Percentiles rank a stretch among this genome's conserved stretches.
phyloP scores from a whole-genome alignment of 2,888 invertebrate species.

The Nebria salina region DNA sequence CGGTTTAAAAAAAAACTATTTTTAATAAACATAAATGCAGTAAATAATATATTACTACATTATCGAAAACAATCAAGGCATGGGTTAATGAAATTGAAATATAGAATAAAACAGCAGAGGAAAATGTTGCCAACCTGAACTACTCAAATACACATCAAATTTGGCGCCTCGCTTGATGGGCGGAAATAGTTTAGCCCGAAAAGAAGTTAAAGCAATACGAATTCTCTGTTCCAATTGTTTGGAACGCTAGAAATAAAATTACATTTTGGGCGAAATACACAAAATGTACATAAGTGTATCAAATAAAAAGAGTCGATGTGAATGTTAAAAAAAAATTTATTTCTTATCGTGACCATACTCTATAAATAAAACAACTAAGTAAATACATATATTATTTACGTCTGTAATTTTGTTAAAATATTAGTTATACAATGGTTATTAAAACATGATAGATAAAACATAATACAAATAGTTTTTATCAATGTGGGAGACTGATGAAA shows the following conservation, averaged over 20 bases:
- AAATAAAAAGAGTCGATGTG: neutral
- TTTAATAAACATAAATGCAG: neutral
- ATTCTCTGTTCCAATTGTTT: constrained; percentile 81
- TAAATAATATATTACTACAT: neutral
- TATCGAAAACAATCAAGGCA: neutral
- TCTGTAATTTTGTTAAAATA: too few relatives aligned
- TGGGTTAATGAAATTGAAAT: neutral
- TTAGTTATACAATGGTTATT: neutral
- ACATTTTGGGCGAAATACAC: neutral
- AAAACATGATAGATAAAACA: constrained; percentile 22
- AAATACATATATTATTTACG: too few relatives aligned
- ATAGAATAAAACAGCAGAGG: neutral
- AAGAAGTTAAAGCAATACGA: constrained; percentile 75
- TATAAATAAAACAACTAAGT: too few relatives aligned
- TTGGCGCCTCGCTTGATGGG: constrained; percentile 83
- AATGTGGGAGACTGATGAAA: constrained; percentile 19
- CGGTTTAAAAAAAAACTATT: neutral
- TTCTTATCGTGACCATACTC: neutral
- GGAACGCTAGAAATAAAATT: constrained; percentile 70
- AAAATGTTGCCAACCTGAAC: constrained; percentile 76
- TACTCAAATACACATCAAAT: constrained; percentile 86
- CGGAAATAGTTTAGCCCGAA: constrained; percentile 82
- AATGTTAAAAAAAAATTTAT: neutral
- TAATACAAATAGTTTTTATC: constrained; percentile 12
- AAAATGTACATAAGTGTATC: neutral